These are phyloP conservation scores for Torymus auratus DNA, from an alignment of 2,888 invertebrate genomes.

Conservation along the genomic window DNA sequence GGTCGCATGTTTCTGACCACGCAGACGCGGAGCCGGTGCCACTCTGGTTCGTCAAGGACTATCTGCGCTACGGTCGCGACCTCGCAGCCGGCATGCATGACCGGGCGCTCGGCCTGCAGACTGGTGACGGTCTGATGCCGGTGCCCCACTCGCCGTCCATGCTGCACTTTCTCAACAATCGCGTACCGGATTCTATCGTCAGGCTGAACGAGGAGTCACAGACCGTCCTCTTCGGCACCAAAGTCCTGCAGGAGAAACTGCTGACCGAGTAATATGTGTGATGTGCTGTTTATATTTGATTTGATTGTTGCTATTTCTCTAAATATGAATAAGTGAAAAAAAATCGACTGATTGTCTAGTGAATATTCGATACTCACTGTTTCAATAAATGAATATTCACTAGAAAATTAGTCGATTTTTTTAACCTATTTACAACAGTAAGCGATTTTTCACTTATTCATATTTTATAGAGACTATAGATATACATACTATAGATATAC, in stretches of 20 bases:
- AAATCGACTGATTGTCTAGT: too few relatives aligned
- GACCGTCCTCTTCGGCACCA: conserved; percentile 60
- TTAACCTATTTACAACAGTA: too few relatives aligned
- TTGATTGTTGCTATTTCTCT: too few relatives aligned
- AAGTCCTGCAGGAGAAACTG: conserved; percentile 61
- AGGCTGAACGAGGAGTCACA: conserved; percentile 61
- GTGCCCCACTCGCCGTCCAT: conserved; percentile 60
- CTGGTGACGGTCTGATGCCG: conserved; percentile 48
- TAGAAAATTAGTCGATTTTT: too few relatives aligned
- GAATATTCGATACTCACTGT: too few relatives aligned
- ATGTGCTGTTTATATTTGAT: too few relatives aligned
- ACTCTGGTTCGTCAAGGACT: conserved; percentile 54
- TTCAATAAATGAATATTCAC: too few relatives aligned
- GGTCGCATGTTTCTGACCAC: too few relatives aligned
- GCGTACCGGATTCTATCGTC: conserved; percentile 50
- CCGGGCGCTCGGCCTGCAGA: conserved; percentile 56
- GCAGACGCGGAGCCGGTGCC: conserved; percentile 58
- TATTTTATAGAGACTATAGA: too few relatives aligned
- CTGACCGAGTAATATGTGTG: conserved; percentile 54
- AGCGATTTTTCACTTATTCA: too few relatives aligned
- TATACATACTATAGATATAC: too few relatives aligned
- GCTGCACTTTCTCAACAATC: conserved; percentile 60
- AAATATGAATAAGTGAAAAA: too few relatives aligned
- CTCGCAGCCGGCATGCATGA: conserved; percentile 61
- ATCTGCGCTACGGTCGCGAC: conserved; percentile 61